These are phyloP conservation scores for Eulemur rufifrons DNA, from an alignment of 2,113 vertebrate genomes.

Conservation along the genomic window DNA sequence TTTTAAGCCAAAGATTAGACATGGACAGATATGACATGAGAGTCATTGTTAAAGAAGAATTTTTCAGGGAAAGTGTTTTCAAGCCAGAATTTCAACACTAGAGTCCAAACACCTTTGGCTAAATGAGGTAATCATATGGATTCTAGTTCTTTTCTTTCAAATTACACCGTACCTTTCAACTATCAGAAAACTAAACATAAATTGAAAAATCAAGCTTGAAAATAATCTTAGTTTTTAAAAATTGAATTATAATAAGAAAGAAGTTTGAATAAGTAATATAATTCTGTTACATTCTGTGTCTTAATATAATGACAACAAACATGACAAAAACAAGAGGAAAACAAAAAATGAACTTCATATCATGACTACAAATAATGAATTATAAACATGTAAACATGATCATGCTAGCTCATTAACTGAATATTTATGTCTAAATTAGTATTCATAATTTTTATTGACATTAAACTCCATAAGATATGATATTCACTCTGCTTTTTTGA, in stretches of 20 bases:
- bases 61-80: constrained; percentile 10
- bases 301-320: not conserved
- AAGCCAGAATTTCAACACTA: not conserved
- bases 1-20: not conserved
- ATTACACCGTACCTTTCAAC: constrained; percentile 46
- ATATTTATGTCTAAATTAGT: constrained; percentile 23
- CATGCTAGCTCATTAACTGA: not conserved
- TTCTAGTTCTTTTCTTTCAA: constrained; percentile 63
- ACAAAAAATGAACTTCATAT: not conserved
- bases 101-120: constrained; percentile 39
- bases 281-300: not conserved
- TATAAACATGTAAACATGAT: not conserved
- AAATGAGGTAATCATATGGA: constrained; percentile 42
- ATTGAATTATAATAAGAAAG: not conserved
- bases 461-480: not conserved
- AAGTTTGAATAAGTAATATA: not conserved
- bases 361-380: not conserved
- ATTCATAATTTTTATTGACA: not conserved
- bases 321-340: not conserved
- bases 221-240: constrained; percentile 31
- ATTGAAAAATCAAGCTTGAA: constrained; percentile 42
- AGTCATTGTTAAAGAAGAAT: not conserved
- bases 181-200: not conserved
- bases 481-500: not conserved
- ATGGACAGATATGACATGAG: not conserved